Base-by-base conservation (phyloP, 2,113 vertebrate genomes). In the Salvator merianae region DNA sequence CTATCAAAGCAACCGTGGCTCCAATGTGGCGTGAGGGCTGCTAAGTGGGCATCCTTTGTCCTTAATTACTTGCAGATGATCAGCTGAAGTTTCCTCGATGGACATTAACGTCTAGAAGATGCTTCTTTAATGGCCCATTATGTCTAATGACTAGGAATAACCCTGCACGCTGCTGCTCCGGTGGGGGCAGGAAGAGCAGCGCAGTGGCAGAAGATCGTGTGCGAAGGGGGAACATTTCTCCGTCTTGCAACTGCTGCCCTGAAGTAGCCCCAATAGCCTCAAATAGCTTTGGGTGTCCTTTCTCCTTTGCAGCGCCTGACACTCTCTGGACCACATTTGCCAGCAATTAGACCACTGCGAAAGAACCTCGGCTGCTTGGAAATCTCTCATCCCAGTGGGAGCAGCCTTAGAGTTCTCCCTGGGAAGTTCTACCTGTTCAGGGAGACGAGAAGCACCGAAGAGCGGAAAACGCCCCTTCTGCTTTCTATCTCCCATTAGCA, bases 121-220 rank as follows among this genome's bases (percentile, higher is more conserved):
- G 79, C 26, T 50, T 70, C 32, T 53, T 28, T 55, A 81, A 81
- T 81, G 66, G 66, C 32, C 79, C 65, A 70, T 81, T 81, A 81
- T 12, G 1, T 32, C 13, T 70, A 50, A 81, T 81, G 79, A 30
- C 43, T 26, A 32, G 62, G 79, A 53, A n/a, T 10, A 1, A 1
- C 30, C 40, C 79, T 18, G 16, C 32, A n/a, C n/a, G n/a, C n/a
- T n/a, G n/a, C 3, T 36, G 3, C 66, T 70, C 9, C 3, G 30
- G 40, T 32, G n/a, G 22, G 43, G 32, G 65, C 14, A 7, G 43
- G 30, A 53, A 32, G 28, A 8, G 9, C 8, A 7, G 20, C 24
- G 4, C 10, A 18, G 47, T 1, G 9, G 53, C 24, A 14, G 53
- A 32, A 20, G 28, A 38, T 13, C 1, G 43, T 3, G 40, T 7